phyloP scores from a whole-genome alignment of 2,797 vertebrate genomes.

The Clarias laeviceps region DNA sequence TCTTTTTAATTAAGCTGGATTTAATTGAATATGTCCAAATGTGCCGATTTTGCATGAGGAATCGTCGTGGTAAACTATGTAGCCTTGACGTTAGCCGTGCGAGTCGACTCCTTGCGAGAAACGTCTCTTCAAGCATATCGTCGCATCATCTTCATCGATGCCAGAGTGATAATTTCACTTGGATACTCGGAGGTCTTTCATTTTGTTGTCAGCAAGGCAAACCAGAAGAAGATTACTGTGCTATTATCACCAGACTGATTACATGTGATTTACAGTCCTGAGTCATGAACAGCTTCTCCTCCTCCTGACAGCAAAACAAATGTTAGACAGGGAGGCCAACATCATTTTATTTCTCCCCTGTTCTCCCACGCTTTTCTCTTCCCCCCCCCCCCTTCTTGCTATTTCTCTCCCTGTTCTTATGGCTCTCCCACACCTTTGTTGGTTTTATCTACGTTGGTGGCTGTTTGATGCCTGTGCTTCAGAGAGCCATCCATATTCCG shows the following conservation, averaged over 20 bases:
- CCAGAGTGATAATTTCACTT: constrained; percentile 17
- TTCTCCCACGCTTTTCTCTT: constrained; percentile 44
- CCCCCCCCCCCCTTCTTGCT: constrained; percentile 43
- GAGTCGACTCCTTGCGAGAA: neutral
- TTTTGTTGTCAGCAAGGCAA: constrained; percentile 39
- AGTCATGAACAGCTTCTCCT: constrained; percentile 41
- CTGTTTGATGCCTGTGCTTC: constrained; percentile 47
- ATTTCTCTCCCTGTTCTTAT: constrained; percentile 60
- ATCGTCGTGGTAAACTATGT: neutral
- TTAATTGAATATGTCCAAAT: neutral
- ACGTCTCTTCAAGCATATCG: neutral
- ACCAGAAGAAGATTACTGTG: constrained; percentile 28
- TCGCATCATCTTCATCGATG: constrained; percentile 13
- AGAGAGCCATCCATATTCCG: constrained; percentile 59
- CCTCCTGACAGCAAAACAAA: constrained; percentile 38
- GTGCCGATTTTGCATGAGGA: neutral
- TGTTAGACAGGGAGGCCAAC: constrained; percentile 53
- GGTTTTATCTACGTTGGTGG: constrained; percentile 44
- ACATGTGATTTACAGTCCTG: constrained; percentile 43
- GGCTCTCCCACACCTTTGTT: constrained; percentile 35
- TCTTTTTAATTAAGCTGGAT: constrained; percentile 47
- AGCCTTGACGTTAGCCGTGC: neutral
- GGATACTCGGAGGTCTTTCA: constrained; percentile 25
- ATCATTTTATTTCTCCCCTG: constrained; percentile 64
- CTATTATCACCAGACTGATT: constrained; percentile 37